Base-by-base conservation (phyloP, 2,797 vertebrate genomes). In the Enoplosus armatus region DNA sequence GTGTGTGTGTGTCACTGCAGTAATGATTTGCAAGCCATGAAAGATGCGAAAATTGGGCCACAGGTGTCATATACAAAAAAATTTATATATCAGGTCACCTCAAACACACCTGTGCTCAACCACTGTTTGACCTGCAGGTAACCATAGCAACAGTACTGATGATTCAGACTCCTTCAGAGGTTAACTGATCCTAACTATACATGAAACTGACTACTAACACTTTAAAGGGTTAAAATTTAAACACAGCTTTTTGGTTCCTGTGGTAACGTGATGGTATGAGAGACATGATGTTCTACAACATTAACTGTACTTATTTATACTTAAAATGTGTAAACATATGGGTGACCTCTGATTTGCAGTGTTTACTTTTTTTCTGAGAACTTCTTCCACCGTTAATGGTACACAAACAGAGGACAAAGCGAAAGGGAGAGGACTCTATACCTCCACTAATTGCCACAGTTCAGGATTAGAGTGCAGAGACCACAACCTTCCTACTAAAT, bases 391-490 rank as follows among this genome's bases (percentile, higher is more conserved):
- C 58, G 18, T 35, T 31, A 53, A 27, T 8, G 29, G 8, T 1
- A 8, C 2, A 26, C 0, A 1, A 8, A 39, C 18, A 6, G 9
- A 50, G 18, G 37, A 60, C 39, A 24, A 41, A 70, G 33, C 15
- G 33, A 24, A 29, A n/a, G 61, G 68, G n/a, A 58, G 58, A 58
- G 18, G 33, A 50, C 64, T 61, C n/a, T 26, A 31, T 24, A 20
- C 39, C 20, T 37, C 2, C 50, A 24, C 37, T 69, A 75, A 78
- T 24, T 72, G 39, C 41, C 7, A 50, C 14, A 69, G 31, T 64
- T 80, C 31, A 43, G 53, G 14, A 67, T 72, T 26, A 56, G 60
- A 71, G 77, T 51, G 68, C 65, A 85, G 14, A 31, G 26, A 68
- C 27, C 26, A 14, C 68, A 65, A 50, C 37, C 75, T 6, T 59